Conservation (phyloP, 2,797 vertebrate species). For the Microhierax caerulescens region DNA sequence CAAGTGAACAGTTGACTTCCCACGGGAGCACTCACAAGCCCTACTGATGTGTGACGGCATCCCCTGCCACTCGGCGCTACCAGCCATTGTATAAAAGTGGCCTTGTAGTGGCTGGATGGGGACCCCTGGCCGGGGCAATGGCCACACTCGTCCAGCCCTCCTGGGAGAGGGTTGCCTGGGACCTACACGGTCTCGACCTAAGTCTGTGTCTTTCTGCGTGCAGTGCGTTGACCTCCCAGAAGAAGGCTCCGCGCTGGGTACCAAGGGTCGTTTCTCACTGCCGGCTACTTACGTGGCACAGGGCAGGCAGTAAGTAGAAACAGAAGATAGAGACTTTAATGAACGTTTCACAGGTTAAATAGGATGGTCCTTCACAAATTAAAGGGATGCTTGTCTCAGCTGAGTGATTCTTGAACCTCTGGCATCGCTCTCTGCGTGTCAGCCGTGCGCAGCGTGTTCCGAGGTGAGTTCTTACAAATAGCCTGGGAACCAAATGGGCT, state of each 20-base stretch:
- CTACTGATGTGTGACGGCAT: neutral
- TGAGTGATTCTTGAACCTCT: neutral
- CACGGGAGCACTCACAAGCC: neutral
- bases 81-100: neutral
- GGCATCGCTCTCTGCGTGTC: neutral
- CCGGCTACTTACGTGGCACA: neutral
- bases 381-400: neutral
- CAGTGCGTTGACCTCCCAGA: neutral
- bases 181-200: neutral
- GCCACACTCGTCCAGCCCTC: neutral
- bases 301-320: neutral
- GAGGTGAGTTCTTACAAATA: neutral
- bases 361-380: neutral
- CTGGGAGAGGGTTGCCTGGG: neutral
- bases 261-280: neutral
- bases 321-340: neutral
- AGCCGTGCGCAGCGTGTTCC: neutral
- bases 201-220: neutral
- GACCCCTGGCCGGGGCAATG: neutral
- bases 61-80: neutral
- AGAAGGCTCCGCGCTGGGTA: neutral
- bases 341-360: neutral
- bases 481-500: neutral
- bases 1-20: neutral
- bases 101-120: neutral